A percentile compares a stretch with the other conserved stretches of the same genome.
phyloP scores from a whole-genome alignment of 2,113 vertebrate species.

The Fukomys damarensis region DNA sequence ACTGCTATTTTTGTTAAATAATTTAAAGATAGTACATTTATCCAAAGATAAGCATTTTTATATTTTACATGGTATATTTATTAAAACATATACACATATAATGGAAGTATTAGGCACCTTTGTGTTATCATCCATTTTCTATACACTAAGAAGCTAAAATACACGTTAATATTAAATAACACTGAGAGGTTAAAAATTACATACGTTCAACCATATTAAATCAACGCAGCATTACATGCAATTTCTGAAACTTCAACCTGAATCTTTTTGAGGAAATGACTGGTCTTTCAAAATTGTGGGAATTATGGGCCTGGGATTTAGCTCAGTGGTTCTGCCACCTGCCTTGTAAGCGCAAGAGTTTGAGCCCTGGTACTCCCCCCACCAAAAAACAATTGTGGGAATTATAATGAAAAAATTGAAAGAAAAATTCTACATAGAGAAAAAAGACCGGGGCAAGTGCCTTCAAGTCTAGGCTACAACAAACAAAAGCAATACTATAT shows the following conservation, averaged over 20 bases:
- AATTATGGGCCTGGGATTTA: no score
- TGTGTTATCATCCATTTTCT: not conserved
- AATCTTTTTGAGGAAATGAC: not conserved
- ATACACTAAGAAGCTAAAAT: not conserved
- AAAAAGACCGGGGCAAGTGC: not conserved
- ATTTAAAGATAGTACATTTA: not conserved
- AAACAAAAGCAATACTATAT: not conserved
- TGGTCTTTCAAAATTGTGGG: not conserved
- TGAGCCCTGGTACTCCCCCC: no score
- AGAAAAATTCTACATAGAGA: not conserved
- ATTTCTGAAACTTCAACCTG: constrained; percentile 2
- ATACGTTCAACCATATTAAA: not conserved
- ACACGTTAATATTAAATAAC: not conserved
- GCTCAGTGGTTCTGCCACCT: no score
- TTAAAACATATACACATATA: not conserved
- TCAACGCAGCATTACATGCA: not conserved
- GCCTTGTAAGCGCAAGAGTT: no score
- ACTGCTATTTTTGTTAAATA: not conserved
- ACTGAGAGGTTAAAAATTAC: not conserved
- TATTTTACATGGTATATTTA: not conserved
- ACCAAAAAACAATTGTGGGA: not conserved
- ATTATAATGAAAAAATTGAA: not conserved
- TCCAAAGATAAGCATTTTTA: not conserved
- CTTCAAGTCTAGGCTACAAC: not conserved
- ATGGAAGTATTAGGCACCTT: not conserved